Conservation (phyloP, 2,888 invertebrate genomes). For the Nomada goodeniana region DNA sequence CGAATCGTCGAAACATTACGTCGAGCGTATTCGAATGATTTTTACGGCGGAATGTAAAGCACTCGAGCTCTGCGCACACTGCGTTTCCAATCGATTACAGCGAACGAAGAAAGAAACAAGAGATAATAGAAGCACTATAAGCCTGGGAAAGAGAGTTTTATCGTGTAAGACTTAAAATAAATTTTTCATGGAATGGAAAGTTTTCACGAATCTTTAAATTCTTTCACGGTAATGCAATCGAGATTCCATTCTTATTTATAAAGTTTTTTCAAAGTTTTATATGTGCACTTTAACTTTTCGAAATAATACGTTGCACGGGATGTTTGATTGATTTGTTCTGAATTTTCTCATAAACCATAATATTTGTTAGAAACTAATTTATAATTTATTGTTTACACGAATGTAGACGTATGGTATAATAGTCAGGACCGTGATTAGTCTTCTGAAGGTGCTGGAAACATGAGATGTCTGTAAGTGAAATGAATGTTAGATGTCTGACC, state of each 20-base stretch:
- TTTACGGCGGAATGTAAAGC: not conserved
- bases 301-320: too few relatives aligned
- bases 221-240: too few relatives aligned
- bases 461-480: constrained; percentile 31
- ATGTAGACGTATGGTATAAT: not conserved
- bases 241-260: too few relatives aligned
- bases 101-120: not conserved
- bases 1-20: constrained; percentile 5
- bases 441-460: not conserved
- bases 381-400: too few relatives aligned
- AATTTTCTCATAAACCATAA: too few relatives aligned
- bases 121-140: constrained; percentile 7
- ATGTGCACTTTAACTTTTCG: not conserved
- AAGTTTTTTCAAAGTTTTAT: not conserved
- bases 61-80: not conserved
- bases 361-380: too few relatives aligned
- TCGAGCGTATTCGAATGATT: constrained; percentile 6
- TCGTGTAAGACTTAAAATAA: not conserved
- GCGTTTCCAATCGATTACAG: constrained; percentile 21
- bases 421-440: constrained; percentile 6
- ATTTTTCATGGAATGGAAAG: not conserved
- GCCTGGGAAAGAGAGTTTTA: not conserved
- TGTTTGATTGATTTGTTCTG: too few relatives aligned
- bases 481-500: constrained; percentile 33
- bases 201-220: not conserved